Conservation (phyloP, 2,113 vertebrate genomes). For the Morone saxatilis region DNA sequence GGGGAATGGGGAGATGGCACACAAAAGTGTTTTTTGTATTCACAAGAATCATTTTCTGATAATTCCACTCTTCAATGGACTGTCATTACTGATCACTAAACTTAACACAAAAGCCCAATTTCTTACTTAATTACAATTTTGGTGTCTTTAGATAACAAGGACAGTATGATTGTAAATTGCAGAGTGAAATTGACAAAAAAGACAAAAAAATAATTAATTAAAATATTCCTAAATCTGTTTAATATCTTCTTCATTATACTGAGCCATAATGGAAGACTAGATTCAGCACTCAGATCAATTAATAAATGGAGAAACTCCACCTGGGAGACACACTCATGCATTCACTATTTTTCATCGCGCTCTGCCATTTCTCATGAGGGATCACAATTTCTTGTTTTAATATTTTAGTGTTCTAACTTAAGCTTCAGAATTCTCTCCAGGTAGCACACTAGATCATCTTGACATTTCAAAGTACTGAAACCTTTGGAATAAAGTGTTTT, state of each 20-base stretch:
- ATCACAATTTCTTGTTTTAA: slow-evolving; percentile 85
- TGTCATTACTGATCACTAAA: slow-evolving; percentile 72
- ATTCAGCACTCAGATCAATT: slow-evolving; percentile 79
- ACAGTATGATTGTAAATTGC: slow-evolving; percentile 71
- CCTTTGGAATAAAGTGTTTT: slow-evolving; percentile 88
- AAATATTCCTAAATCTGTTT: slow-evolving; percentile 75
- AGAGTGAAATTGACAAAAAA: slow-evolving; percentile 61
- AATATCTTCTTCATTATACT: slow-evolving; percentile 78
- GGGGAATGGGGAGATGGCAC: slow-evolving; percentile 2
- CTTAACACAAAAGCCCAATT: slow-evolving; percentile 76
- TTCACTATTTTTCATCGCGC: slow-evolving; percentile 79
- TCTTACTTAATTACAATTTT: slow-evolving; percentile 79
- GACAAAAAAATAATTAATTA: slow-evolving; percentile 75
- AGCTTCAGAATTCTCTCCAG: slow-evolving; percentile 83
- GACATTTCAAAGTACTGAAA: slow-evolving; percentile 86
- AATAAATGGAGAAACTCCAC: slow-evolving; percentile 81
- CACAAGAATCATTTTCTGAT: slow-evolving; percentile 81
- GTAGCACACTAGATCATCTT: slow-evolving; percentile 84
- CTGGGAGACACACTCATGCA: slow-evolving; percentile 72
- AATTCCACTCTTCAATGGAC: slow-evolving; percentile 71
- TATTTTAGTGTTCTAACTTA: slow-evolving; percentile 86
- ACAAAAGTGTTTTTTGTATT: slow-evolving; percentile 80
- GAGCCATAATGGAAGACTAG: slow-evolving; percentile 72
- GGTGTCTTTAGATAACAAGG: slow-evolving; percentile 80
- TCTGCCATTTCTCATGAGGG: slow-evolving; percentile 70